These are phyloP conservation scores for Acinonyx jubatus DNA, from an alignment of 2,113 vertebrate genomes.

Conservation along the genomic window DNA sequence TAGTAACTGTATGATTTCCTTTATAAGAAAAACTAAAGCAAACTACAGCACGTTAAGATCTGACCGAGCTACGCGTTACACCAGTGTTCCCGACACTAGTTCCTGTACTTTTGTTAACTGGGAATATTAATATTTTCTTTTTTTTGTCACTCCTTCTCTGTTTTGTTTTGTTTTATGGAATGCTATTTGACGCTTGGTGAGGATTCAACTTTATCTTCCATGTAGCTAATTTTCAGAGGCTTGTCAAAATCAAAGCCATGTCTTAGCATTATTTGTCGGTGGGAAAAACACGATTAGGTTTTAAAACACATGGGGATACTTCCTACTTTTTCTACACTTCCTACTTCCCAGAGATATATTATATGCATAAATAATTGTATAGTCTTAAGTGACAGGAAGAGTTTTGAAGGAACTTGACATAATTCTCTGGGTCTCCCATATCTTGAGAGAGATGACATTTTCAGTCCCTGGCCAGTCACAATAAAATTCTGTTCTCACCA, in stretches of 20 bases:
- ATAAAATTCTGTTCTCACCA: slow-evolving; percentile 47
- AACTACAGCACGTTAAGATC: background rate
- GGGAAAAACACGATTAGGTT: slow-evolving; percentile 9
- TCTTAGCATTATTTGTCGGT: slow-evolving; percentile 44
- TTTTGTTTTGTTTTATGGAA: background rate
- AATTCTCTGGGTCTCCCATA: slow-evolving; percentile 32
- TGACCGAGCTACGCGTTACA: background rate
- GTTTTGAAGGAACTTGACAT: slow-evolving; percentile 50
- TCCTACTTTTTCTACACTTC: slow-evolving; percentile 20
- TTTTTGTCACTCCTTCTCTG: background rate
- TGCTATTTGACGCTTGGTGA: slow-evolving; percentile 36
- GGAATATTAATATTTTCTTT: background rate
- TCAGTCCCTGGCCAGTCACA: background rate
- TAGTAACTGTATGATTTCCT: background rate
- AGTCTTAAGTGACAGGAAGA: slow-evolving; percentile 51
- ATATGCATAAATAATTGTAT: slow-evolving; percentile 48
- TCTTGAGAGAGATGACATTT: background rate
- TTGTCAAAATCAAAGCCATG: slow-evolving; percentile 60
- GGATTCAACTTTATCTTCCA: slow-evolving; percentile 25
- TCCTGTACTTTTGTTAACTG: slow-evolving; percentile 32
- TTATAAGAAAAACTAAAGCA: background rate
- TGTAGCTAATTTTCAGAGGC: slow-evolving; percentile 2
- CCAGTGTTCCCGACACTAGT: slow-evolving; percentile 5
- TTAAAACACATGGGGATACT: slow-evolving; percentile 7
- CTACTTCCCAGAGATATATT: slow-evolving; percentile 53